phyloP scores from a whole-genome alignment of 2,888 invertebrate genomes.

The Drosophila demipolita region DNA sequence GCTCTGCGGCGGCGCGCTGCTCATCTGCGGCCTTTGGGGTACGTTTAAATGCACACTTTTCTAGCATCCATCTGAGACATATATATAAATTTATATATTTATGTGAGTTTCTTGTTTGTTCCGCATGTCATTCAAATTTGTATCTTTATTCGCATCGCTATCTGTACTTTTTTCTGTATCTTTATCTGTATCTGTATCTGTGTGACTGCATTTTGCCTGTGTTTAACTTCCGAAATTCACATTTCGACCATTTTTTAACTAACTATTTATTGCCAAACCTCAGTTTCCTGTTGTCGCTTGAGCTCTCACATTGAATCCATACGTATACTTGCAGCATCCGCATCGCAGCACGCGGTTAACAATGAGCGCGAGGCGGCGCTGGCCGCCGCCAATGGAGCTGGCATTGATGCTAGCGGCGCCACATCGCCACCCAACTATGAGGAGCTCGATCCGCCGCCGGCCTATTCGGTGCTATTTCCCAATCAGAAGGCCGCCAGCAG shows the following conservation, averaged over 20 bases:
- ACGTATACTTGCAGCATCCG: constrained; percentile 83
- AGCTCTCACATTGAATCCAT: constrained; percentile 82
- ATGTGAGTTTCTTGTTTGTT: constrained; percentile 53
- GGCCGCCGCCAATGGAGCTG: constrained; percentile 71
- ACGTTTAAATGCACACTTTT: constrained; percentile 71
- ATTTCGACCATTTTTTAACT: background rate
- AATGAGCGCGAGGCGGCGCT: constrained; percentile 83
- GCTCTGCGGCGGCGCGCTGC: constrained; percentile 89
- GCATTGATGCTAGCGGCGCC: constrained; percentile 67
- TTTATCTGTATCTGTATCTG: constrained; percentile 18
- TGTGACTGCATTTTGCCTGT: constrained; percentile 49
- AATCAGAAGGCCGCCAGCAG: constrained; percentile 83
- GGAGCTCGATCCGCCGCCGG: constrained; percentile 87
- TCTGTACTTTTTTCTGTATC: constrained; percentile 8
- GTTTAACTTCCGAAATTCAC: constrained; percentile 40
- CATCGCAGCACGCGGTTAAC: constrained; percentile 83
- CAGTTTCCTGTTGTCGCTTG: constrained; percentile 81
- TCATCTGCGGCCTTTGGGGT: constrained; percentile 90
- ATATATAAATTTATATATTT: constrained; percentile 51
- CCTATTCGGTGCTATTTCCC: constrained; percentile 89
- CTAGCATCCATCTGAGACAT: constrained; percentile 62
- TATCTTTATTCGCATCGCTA: constrained; percentile 18
- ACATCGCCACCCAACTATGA: constrained; percentile 88
- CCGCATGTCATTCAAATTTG: constrained; percentile 35
- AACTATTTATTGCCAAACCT: background rate